These are phyloP conservation scores for Arctia plantaginis DNA, from an alignment of 2,888 invertebrate species.

Conservation along the genomic window DNA sequence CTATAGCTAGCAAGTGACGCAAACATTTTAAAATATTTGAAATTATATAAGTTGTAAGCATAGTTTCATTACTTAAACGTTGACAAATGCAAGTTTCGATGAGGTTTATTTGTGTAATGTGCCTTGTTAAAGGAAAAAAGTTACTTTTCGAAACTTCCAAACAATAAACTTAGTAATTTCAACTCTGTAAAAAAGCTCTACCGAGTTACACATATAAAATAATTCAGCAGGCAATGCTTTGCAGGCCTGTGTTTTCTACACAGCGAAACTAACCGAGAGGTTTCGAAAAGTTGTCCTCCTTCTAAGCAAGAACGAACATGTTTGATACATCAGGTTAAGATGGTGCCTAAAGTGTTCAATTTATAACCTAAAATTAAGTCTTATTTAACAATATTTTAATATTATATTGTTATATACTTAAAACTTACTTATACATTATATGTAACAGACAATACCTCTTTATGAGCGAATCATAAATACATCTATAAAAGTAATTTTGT, in stretches of 20 bases:
- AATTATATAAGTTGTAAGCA: background rate
- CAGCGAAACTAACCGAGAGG: background rate
- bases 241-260: background rate
- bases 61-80: background rate
- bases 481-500: constrained; percentile 30
- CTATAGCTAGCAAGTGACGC: background rate
- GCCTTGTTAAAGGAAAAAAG: background rate
- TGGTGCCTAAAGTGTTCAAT: constrained; percentile 17
- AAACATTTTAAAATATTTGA: background rate
- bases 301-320: constrained; percentile 5
- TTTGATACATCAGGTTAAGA: constrained; percentile 7
- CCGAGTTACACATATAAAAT: background rate
- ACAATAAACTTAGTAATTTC: background rate
- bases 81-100: background rate
- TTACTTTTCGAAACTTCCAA: background rate
- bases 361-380: constrained; percentile 38
- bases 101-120: background rate
- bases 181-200: background rate
- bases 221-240: background rate
- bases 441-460: constrained; percentile 27
- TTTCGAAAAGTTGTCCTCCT: background rate
- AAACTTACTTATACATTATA: constrained; percentile 39
- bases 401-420: constrained; percentile 33
- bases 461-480: constrained; percentile 29
- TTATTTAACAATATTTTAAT: constrained; percentile 32